Evolutionary conservation across 1,140 invertebrate genomes (phyloP), one percentile per base, ranked within the genome.

Genomic region (Hormaphis cornu): DNA sequence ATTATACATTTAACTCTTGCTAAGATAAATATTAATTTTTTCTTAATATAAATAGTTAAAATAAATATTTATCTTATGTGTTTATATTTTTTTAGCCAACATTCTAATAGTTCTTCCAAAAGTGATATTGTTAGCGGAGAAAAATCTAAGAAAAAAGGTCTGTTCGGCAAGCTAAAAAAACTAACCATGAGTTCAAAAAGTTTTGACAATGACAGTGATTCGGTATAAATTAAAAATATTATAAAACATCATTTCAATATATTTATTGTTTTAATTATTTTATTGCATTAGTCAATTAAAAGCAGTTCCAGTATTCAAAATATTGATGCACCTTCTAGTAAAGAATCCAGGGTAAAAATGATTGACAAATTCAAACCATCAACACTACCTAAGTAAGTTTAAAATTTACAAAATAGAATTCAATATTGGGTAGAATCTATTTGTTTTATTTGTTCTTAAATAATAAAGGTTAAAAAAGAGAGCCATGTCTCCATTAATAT

Each of bases 141-240:
- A 54, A 91, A 91, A 73, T 90, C 89, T 76, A 90, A 91, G 76
- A 87, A 88, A 76, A 89, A 89, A 77, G 84, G 89, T 37, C 78
- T 93, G 50, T 89, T 93, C 75, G 88, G 87, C 28, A 92, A 92
- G 80, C 79, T 94, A 56, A 89, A 88, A 72, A 89, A 89, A 74
- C 78, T 93, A 20, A 90, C 89, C 10, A 93, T 93, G 80, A 74
- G 72, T 33, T 90, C 90, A 1, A 84, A 87, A 35, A 90, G 87
- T 69, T 86, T 91, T 48, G 89, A 91, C 74, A 58, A 72, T 8
- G 72, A 74, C 46, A 66, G 35, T 12, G 53, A 72, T 61, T 70
- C 46, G 12, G 61, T 66, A 50, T 22, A 44, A 24, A 9, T 58
- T 37, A 24, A 26, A 4, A 24, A 37, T 24, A 3, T 10, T n/a